These are phyloP conservation scores for Schrankia costaestrigalis DNA, from an alignment of 2,888 invertebrate genomes.

Conservation along the genomic window DNA sequence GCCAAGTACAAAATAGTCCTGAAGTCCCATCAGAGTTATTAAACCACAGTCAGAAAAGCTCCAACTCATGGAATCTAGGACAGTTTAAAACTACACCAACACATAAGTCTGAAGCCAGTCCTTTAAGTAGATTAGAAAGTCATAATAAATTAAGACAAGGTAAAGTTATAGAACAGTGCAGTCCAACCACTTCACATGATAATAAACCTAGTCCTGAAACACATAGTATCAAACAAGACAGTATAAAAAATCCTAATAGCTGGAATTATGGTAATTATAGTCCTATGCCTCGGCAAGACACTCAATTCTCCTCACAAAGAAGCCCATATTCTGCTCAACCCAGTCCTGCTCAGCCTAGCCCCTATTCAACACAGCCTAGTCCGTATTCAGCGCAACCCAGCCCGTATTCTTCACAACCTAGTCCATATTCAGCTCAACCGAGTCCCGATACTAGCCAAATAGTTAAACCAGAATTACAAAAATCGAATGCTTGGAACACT, in stretches of 20 bases:
- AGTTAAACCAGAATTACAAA: conserved; percentile 64
- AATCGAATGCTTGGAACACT: conserved; percentile 66
- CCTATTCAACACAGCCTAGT: conserved; percentile 70
- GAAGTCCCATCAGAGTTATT: conserved; percentile 58
- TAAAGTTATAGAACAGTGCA: conserved; percentile 71
- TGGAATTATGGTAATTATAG: conserved; percentile 73
- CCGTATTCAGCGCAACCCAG: conserved; percentile 72
- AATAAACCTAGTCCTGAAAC: conserved; percentile 72
- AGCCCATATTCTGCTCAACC: conserved; percentile 75
- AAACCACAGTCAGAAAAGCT: conserved; percentile 44
- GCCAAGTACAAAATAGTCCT: conserved; percentile 71
- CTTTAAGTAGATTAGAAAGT: conserved; percentile 66
- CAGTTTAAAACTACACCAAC: conserved; percentile 71
- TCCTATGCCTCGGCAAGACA: conserved; percentile 72
- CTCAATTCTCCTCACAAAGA: conserved; percentile 67
- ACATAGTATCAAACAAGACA: conserved; percentile 57
- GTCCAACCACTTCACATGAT: conserved; percentile 71
- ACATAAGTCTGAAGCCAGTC: conserved; percentile 73
- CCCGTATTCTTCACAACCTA: conserved; percentile 73
- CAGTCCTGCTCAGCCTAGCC: conserved; percentile 72
- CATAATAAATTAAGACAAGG: conserved; percentile 65
- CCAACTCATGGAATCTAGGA: conserved; percentile 64
- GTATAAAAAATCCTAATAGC: conserved; percentile 62
- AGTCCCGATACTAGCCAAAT: conserved; percentile 76
- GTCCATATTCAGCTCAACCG: conserved; percentile 72